Evolutionary conservation across 2,888 invertebrate genomes (phyloP), one percentile per base, ranked within the genome.

Genomic region (Hoplodrina blanda): DNA sequence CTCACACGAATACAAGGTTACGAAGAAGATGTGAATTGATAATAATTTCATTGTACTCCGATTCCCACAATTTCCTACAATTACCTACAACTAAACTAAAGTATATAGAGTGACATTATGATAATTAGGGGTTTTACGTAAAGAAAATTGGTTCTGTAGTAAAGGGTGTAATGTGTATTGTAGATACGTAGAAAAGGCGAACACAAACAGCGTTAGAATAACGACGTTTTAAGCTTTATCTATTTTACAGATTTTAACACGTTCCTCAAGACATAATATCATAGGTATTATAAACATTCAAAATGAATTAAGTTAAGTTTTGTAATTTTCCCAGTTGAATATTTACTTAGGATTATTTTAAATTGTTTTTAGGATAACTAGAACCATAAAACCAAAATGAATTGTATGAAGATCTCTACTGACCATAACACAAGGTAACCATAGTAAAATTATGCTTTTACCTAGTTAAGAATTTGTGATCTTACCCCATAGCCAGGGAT

Each of bases 401-500:
- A 15, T 17, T 46, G 46, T 7, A 46, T 17, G 46, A 17, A 46
- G 17, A 46, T 17, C 46, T 46, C 1, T 17, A 46, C 17, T 46
- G 6, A 46, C 46, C 17, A 46, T 17, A 17, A 17, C 46, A 5
- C 17, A 17, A 5, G 46, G 46, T 4, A 2, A 17, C 19, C 15
- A 17, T 30, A 15, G 11, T 15, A 3, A 54, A 6, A 54, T 37
- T 8, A 37, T 7, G 8, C 37, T 37, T 8, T 8, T 37, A 37
- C 37, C 37, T 25, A 7, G 30, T 44, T n/a, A 52, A 15, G 20
- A 55, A 1, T 41, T 37, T 5, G 11, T 41, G 72, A 60, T 8
- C 56, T 87, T 86, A 95, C 96, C 95, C 95, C 95, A 95, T 61
- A 91, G 83, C 92, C 93, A 93, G 67, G 96, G 95, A 70, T 93